Evolutionary conservation across 1,140 invertebrate species (phyloP).

Genomic region (Zaprionus africanus): DNA sequence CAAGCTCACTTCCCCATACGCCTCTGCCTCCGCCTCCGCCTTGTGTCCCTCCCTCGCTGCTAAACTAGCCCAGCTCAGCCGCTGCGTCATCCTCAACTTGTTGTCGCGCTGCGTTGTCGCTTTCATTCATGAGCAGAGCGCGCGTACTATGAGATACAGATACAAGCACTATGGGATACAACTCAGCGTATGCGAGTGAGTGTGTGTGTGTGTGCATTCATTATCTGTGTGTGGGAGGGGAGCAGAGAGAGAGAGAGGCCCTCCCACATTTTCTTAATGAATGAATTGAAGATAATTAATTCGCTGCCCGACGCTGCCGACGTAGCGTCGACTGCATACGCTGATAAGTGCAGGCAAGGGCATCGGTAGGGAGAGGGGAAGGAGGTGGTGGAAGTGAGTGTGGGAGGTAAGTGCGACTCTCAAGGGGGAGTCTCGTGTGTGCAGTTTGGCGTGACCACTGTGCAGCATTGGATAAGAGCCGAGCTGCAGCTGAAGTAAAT

Average conservation of each 20-base stretch:
- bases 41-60: too few relatives aligned
- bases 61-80: neutral
- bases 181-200: neutral
- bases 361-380: conserved; percentile 3
- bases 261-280: conserved; percentile 76
- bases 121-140: conserved; percentile 67
- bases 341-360: conserved; percentile 24
- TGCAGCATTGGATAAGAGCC: conserved; percentile 20
- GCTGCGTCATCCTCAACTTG: conserved; percentile 48
- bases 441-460: conserved; percentile 47
- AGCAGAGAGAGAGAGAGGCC: neutral
- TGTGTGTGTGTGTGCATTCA: conserved; percentile 64
- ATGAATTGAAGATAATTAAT: conserved; percentile 82
- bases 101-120: conserved; percentile 32
- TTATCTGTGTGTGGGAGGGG: conserved; percentile 48
- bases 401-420: neutral
- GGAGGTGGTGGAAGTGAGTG: neutral
- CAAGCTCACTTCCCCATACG: conserved; percentile 14
- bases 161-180: conserved; percentile 61
- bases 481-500: too few relatives aligned
- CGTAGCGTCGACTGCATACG: conserved; percentile 59
- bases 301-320: conserved; percentile 39
- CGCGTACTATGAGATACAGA: conserved; percentile 70
- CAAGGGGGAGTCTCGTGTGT: conserved; percentile 9
- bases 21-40: neutral